phyloP scores from a whole-genome alignment of 30 jellyfish, hydroid and myxozoan species.

The Pelagia noctiluca region DNA sequence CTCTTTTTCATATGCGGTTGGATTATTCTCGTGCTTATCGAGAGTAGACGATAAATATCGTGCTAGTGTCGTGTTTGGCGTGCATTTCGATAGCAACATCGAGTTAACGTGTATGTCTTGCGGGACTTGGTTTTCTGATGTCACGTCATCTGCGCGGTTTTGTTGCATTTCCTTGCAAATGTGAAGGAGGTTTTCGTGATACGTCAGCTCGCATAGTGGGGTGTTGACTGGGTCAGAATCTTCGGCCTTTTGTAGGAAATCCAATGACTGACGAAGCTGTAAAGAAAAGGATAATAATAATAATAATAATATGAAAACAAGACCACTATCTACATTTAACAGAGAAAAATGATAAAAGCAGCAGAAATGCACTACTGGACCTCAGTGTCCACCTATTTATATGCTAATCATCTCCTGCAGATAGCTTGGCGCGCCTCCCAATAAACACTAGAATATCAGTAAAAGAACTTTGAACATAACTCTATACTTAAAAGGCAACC shows the following conservation, averaged over 20 bases:
- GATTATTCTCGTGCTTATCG: constrained; percentile 82
- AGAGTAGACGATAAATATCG: constrained; percentile 67
- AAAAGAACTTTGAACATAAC: too few relatives aligned
- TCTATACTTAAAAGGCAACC: too few relatives aligned
- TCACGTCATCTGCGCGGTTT: constrained; percentile 19
- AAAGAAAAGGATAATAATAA: not conserved
- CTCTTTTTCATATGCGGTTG: constrained; percentile 88
- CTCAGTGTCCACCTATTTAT: too few relatives aligned
- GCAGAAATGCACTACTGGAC: too few relatives aligned
- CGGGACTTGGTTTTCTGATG: constrained; percentile 64
- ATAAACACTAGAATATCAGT: too few relatives aligned
- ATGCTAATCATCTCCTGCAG: too few relatives aligned
- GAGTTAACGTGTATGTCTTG: constrained; percentile 74
- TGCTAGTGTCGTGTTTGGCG: constrained; percentile 80
- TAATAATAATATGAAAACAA: not conserved
- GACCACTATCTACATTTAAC: too few relatives aligned
- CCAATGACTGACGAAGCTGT: constrained; percentile 72
- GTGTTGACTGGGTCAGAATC: not conserved
- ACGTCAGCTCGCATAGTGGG: constrained; percentile 44
- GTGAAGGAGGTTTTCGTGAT: constrained; percentile 85
- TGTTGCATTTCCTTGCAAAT: constrained; percentile 76
- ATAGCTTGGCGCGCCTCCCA: too few relatives aligned
- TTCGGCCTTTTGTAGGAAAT: constrained; percentile 27
- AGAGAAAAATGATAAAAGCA: too few relatives aligned
- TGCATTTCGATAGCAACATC: constrained; percentile 76